Evolutionary conservation across 2,797 vertebrate species (phyloP).

Genomic region (Sphaeramia orbicularis): DNA sequence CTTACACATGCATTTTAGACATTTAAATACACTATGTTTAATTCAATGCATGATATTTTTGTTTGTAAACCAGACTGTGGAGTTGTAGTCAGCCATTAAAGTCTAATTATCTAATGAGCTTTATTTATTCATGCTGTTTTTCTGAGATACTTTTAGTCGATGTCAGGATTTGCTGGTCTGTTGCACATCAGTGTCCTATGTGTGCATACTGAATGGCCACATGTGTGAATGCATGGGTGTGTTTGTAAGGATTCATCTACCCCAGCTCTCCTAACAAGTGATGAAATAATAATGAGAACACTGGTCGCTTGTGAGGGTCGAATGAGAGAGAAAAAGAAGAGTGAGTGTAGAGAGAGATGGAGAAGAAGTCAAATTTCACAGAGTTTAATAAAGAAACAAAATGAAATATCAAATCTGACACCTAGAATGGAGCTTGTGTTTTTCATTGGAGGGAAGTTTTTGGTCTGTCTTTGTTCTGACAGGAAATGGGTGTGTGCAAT

Average conservation of each 20-base stretch:
- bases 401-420: slow-evolving; percentile 7
- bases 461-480: not conserved
- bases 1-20: not conserved
- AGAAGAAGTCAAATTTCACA: slow-evolving; percentile 24
- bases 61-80: not conserved
- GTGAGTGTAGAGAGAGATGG: slow-evolving; percentile 1
- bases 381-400: slow-evolving; percentile 4
- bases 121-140: slow-evolving; percentile 64
- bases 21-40: slow-evolving; percentile 3
- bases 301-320: slow-evolving; percentile 62
- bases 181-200: slow-evolving; percentile 49
- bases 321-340: slow-evolving; percentile 13
- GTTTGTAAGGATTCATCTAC: slow-evolving; percentile 69
- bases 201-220: slow-evolving; percentile 53
- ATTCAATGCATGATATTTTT: not conserved
- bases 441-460: not conserved
- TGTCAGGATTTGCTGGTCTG: slow-evolving; percentile 44
- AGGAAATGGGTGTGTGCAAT: not conserved
- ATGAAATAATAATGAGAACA: slow-evolving; percentile 84
- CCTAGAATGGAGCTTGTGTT: slow-evolving; percentile 1
- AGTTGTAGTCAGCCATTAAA: slow-evolving; percentile 20
- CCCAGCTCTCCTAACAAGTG: slow-evolving; percentile 74
- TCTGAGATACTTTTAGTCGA: slow-evolving; percentile 26
- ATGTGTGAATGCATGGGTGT: slow-evolving; percentile 76
- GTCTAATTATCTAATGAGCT: slow-evolving; percentile 48